These are phyloP conservation scores for Heliconius congener DNA, from an alignment of 1,140 invertebrate species.

Conservation along the genomic window DNA sequence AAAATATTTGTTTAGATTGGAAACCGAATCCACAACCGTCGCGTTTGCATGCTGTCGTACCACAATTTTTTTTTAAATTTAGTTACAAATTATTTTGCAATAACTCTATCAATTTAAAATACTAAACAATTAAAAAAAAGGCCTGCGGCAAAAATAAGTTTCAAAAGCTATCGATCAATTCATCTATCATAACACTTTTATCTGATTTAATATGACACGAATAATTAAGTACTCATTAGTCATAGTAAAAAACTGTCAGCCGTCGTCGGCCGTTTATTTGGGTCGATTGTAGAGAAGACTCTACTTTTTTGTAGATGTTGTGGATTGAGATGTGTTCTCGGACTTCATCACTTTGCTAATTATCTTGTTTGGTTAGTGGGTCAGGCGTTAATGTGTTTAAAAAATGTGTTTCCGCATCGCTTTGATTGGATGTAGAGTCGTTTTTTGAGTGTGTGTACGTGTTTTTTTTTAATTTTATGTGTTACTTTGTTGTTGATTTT, in stretches of 20 bases:
- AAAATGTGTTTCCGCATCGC: background rate
- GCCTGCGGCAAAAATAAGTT: background rate
- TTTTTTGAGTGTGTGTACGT: background rate
- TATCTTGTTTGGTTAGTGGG: slow-evolving; percentile 13
- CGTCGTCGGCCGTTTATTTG: background rate
- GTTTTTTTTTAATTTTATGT: background rate
- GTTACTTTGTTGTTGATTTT: background rate
- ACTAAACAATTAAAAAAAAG: background rate
- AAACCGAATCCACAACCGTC: too few relatives aligned
- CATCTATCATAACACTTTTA: slow-evolving; percentile 3
- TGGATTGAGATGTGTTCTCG: slow-evolving; percentile 16
- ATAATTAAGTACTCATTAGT: slow-evolving; percentile 15
- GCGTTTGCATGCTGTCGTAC: too few relatives aligned
- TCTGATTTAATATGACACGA: slow-evolving; percentile 12
- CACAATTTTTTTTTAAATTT: too few relatives aligned
- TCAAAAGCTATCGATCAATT: slow-evolving; percentile 2
- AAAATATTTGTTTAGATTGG: background rate
- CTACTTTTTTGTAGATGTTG: slow-evolving; percentile 9
- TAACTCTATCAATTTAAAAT: background rate
- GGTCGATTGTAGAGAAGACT: slow-evolving; percentile 4
- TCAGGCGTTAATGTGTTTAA: background rate
- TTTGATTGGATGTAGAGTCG: slow-evolving; percentile 1
- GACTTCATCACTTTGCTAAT: slow-evolving; percentile 15
- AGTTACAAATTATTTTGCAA: background rate
- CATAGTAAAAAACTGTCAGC: background rate